phyloP scores from a whole-genome alignment of 2,797 vertebrate genomes.

The Amblyraja radiata region DNA sequence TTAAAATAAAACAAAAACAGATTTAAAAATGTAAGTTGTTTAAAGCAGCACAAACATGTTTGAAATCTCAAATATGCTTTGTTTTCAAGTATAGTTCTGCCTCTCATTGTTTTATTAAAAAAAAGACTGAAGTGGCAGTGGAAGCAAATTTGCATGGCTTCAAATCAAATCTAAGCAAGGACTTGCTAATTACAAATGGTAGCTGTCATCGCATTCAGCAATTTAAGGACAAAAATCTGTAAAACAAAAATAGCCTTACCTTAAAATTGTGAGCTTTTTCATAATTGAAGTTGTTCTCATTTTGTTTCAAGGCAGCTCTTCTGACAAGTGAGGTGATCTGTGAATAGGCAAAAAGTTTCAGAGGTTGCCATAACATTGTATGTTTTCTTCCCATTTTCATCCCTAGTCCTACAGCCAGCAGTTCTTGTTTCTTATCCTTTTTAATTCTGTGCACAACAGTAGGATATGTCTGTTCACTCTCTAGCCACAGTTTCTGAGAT shows the following conservation, averaged over 20 bases:
- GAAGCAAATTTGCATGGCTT: not conserved
- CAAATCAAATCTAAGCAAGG: not conserved
- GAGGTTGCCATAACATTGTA: slow-evolving; percentile 82
- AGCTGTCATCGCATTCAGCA: not conserved
- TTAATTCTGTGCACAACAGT: slow-evolving; percentile 69
- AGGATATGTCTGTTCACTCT: slow-evolving; percentile 62
- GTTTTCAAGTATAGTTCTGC: not conserved
- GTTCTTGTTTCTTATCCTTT: slow-evolving; percentile 77
- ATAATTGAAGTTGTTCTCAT: slow-evolving; percentile 85
- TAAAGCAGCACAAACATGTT: not conserved
- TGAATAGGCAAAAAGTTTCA: slow-evolving; percentile 93
- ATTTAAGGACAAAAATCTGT: not conserved
- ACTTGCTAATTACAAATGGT: not conserved
- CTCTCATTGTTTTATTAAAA: not conserved
- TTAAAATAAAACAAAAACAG: not conserved
- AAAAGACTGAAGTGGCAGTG: not conserved
- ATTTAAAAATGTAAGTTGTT: not conserved
- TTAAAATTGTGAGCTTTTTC: slow-evolving; percentile 98
- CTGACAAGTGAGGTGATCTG: slow-evolving; percentile 89
- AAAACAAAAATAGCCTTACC: slow-evolving; percentile 62
- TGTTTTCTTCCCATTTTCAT: slow-evolving; percentile 79
- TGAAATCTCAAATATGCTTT: not conserved
- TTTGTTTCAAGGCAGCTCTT: slow-evolving; percentile 79
- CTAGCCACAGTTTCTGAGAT: slow-evolving; percentile 60
- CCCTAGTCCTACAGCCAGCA: slow-evolving; percentile 83